Base-by-base conservation (phyloP, 2,797 vertebrate genomes). In the Champsocephalus esox region DNA sequence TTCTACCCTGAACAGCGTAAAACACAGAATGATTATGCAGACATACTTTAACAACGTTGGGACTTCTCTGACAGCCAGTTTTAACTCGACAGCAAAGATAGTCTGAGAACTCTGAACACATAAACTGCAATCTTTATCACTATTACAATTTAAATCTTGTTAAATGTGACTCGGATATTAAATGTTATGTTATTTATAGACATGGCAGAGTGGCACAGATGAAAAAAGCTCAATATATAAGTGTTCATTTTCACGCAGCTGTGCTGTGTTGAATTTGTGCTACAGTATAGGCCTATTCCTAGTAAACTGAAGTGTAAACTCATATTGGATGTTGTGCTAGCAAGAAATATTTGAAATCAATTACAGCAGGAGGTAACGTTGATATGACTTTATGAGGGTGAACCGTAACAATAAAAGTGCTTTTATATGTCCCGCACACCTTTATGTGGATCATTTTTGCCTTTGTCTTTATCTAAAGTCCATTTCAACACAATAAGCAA, bases 111-210 rank as follows among this genome's bases (percentile, higher is more conserved):
- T 55, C 52, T 38, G 3, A 34, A 81, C 68, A 56, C 45, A 62
- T 19, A 75, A 49, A 64, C 49, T 44, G 66, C 16, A 58, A 7
- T 70, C n/a, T 32, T 66, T 28, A 28, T 28, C 19, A 9, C 48
- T 73, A 77, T 80, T 64, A 69, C 8, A 0, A 75, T 71, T 49
- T 66, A 82, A 79, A 66, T 65, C 54, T 48, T 14, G 57, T 66
- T 74, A 71, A 75, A 62, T 73, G 41, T 32, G 58, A 24, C 19
- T 74, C 19, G 11, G 49, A 64, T 63, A 65, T 71, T n/a, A 66
- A 77, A 84, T 81, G 9, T 68, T 46, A 62, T 61, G 43, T 57
- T 70, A 81, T 81, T 80, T 74, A 51, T 58, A 77, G 50, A 57
- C 43, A 24, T n/a, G 45, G 55, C 3, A 16, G 44, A 16, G 74